Evolutionary conservation across 2,888 invertebrate species (phyloP), one percentile per base, ranked within the genome.

Genomic region (Lochmaea capreae): DNA sequence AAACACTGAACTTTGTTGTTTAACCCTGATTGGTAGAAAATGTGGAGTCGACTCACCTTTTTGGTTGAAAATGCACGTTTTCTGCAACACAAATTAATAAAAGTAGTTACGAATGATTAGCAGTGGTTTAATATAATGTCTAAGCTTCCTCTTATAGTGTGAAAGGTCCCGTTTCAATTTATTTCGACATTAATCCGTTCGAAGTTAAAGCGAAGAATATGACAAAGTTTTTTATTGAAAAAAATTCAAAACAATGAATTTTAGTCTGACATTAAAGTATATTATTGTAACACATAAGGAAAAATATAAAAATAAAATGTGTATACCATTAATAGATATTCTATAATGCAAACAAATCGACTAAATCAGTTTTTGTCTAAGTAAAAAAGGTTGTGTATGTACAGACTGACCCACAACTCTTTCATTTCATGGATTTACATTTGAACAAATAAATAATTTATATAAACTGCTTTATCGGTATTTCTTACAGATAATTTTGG

Each of bases 251-350:
- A 77, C 70, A 77, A 74, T 77, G 65, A 74, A 75, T 66, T 59
- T 72, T 74, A 72, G 43, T 73, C 67, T 68, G 58, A 75, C 71
- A 77, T 68, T 74, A 70, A 77, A 72, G 65, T 75, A 78, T 69
- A 72, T 73, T 76, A 74, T 67, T 71, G 71, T 67, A 77, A 76
- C 74, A 76, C 76, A 72, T 74, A 76, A 68, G 59, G 74, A 74
- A 71, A 76, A 75, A 74, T 74, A 74, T 72, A 78, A 77, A 77
- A 78, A 78, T 76, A 76, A 77, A 74, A 72, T 73, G 68, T 68
- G 65, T 72, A 69, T 69, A 49, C 39, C 46, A 59, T 46, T 62
- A 42, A 57, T 63, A 33, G 54, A 72, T 68, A 62, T 39, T 42
- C 43, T 22, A 73, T 65, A 68, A 69, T 52, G 59, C 57, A 42